Evolutionary conservation across 2,113 vertebrate genomes (phyloP).

Genomic region (Scomber japonicus): DNA sequence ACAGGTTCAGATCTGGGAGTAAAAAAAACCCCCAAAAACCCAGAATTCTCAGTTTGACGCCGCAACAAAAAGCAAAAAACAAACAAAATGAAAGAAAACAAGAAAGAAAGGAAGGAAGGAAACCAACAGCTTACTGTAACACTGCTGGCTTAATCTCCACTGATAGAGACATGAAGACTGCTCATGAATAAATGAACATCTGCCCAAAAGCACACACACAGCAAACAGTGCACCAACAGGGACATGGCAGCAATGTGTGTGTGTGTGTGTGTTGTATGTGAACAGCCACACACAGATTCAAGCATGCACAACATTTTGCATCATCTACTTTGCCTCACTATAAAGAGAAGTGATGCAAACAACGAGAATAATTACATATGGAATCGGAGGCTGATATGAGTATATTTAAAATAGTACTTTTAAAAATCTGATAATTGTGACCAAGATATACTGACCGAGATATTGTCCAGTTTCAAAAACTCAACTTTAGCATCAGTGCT

Average conservation of each 20-base stretch:
- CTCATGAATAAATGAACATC: constrained; percentile 77
- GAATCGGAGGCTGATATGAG: too few relatives aligned
- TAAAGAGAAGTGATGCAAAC: too few relatives aligned
- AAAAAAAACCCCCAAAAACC: neutral
- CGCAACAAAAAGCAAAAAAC: neutral
- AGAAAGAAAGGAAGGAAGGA: neutral
- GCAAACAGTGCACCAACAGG: constrained; percentile 20
- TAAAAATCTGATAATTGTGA: too few relatives aligned
- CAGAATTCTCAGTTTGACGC: neutral
- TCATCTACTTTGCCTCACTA: neutral
- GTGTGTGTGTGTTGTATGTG: neutral
- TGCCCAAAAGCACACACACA: constrained; percentile 22
- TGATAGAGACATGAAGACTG: constrained; percentile 44
- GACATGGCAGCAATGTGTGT: neutral
- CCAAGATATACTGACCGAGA: too few relatives aligned
- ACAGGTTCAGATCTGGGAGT: neutral
- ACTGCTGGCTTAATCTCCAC: constrained; percentile 36
- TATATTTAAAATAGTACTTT: too few relatives aligned
- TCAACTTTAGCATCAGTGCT: too few relatives aligned
- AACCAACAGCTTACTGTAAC: neutral
- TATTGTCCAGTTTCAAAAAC: too few relatives aligned
- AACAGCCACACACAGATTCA: neutral
- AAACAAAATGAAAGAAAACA: neutral
- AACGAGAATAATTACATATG: too few relatives aligned
- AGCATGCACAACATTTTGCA: neutral